These are phyloP conservation scores for Sericinus montela DNA, from an alignment of 2,888 invertebrate species.

Conservation along the genomic window DNA sequence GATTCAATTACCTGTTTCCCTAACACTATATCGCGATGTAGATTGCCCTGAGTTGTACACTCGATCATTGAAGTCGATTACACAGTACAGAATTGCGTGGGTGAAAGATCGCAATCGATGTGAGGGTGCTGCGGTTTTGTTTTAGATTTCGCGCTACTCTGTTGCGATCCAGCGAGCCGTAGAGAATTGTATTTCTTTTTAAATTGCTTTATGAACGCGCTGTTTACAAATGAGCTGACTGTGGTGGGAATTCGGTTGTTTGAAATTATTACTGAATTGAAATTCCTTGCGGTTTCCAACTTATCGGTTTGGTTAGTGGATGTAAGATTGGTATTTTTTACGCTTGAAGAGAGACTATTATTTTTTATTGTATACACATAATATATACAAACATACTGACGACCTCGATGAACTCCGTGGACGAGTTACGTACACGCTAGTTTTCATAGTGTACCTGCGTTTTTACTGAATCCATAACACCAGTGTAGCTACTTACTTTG, in stretches of 20 bases:
- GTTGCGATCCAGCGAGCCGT: background rate
- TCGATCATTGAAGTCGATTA: constrained; percentile 9
- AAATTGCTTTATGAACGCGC: background rate
- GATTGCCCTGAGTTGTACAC: background rate
- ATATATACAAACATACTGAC: no score
- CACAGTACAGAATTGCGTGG: constrained; percentile 6
- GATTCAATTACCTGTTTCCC: constrained; percentile 4
- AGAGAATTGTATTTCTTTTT: background rate
- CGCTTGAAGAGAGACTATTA: no score
- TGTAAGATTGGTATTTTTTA: no score
- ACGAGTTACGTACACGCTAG: no score
- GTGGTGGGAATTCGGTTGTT: background rate
- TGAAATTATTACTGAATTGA: background rate
- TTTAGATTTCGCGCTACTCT: constrained; percentile 1
- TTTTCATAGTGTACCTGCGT: no score
- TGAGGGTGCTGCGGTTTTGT: constrained; percentile 7
- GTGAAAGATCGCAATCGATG: constrained; percentile 7
- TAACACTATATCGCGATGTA: background rate
- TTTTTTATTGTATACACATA: no score
- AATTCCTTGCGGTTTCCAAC: background rate
- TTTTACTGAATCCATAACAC: no score
- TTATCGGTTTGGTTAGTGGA: no score
- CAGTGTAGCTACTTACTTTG: no score
- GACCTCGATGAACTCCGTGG: no score
- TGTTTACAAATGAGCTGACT: background rate